These are phyloP conservation scores for Gymnocypris eckloni DNA, from an alignment of 2,797 vertebrate species.

Conservation along the genomic window DNA sequence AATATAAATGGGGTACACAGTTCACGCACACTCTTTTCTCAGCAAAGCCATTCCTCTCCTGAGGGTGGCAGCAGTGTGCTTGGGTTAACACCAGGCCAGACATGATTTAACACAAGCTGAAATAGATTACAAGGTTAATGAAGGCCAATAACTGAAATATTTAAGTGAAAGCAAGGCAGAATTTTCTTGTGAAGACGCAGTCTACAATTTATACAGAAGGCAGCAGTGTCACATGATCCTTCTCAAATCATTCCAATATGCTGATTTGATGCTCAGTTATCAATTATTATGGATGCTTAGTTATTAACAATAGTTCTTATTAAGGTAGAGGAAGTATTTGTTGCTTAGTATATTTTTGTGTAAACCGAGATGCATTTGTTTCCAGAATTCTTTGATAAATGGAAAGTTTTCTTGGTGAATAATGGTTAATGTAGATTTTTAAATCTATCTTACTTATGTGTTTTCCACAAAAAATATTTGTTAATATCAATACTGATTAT, in stretches of 20 bases:
- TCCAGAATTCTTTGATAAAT: not conserved
- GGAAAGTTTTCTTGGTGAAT: not conserved
- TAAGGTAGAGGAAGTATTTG: not conserved
- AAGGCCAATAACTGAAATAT: slow-evolving; percentile 44
- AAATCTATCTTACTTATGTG: too few relatives aligned
- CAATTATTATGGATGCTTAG: not conserved
- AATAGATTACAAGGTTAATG: slow-evolving; percentile 53
- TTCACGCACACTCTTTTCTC: not conserved
- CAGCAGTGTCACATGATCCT: not conserved
- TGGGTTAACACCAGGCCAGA: slow-evolving; percentile 6
- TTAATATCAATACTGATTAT: too few relatives aligned
- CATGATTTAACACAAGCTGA: not conserved
- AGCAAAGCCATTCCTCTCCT: slow-evolving; percentile 18
- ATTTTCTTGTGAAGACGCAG: not conserved
- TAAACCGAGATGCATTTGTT: too few relatives aligned
- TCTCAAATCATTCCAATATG: not conserved
- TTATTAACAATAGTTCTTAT: not conserved
- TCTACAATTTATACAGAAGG: not conserved
- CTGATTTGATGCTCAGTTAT: not conserved
- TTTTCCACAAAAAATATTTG: too few relatives aligned
- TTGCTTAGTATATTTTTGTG: not conserved
- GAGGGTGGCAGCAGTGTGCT: slow-evolving; percentile 53
- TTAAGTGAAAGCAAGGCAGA: not conserved
- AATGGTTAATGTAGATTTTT: too few relatives aligned
- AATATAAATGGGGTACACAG: not conserved